A percentile compares a stretch with the other conserved stretches of the same genome.
Evolutionary conservation across 2,888 invertebrate species (phyloP).

Genomic region (Drosophila greeni): DNA sequence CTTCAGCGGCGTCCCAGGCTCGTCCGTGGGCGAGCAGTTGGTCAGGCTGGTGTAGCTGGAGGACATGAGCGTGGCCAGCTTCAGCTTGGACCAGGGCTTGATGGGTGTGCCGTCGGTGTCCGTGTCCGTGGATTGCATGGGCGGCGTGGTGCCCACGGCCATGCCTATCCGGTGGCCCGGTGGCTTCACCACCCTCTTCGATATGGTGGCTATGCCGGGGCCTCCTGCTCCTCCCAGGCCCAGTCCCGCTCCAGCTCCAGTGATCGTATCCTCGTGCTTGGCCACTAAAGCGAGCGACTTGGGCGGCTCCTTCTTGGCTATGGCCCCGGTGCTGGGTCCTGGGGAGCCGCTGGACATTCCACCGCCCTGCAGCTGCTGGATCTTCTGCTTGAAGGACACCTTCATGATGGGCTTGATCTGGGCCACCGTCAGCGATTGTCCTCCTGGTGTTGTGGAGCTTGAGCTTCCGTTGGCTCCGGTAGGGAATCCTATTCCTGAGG

Average conservation of each 20-base stretch:
- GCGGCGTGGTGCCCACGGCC: constrained; percentile 29
- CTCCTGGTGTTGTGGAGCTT: constrained; percentile 12
- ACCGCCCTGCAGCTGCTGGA: constrained; percentile 80
- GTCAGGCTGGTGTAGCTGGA: constrained; percentile 77
- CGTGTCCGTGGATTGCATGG: constrained; percentile 75
- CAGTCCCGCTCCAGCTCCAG: background rate
- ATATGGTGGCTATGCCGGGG: constrained; percentile 66
- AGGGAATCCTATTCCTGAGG: background rate
- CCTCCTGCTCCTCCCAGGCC: background rate
- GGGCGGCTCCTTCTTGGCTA: constrained; percentile 77
- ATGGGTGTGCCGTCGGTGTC: constrained; percentile 77
- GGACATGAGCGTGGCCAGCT: constrained; percentile 82
- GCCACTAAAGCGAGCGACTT: constrained; percentile 63
- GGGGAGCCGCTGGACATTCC: constrained; percentile 17
- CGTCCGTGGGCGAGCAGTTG: constrained; percentile 72
- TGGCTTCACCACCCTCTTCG: constrained; percentile 68
- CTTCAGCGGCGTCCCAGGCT: constrained; percentile 64
- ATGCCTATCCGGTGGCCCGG: constrained; percentile 56
- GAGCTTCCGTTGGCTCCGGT: constrained; percentile 5
- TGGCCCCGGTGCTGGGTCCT: constrained; percentile 72
- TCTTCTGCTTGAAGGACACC: constrained; percentile 83
- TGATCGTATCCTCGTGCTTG: constrained; percentile 45
- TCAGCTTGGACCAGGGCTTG: constrained; percentile 88
- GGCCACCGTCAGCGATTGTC: constrained; percentile 53
- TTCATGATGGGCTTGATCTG: constrained; percentile 79